Conservation (phyloP, 2,113 vertebrate species). For the Pelmatolapia mariae region DNA sequence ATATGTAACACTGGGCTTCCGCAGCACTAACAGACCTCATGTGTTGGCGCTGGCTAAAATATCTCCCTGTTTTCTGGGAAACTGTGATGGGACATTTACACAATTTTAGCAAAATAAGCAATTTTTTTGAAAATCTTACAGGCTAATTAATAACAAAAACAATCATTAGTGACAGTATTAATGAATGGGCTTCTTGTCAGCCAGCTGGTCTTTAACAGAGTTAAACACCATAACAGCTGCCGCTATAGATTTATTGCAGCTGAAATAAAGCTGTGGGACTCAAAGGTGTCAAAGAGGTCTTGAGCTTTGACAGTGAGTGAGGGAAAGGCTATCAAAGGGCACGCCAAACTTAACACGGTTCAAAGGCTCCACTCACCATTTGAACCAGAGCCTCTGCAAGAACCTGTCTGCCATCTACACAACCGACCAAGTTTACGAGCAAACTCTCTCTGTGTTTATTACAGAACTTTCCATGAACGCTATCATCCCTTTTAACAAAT, state of each 20-base stretch:
- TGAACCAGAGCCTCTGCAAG: neutral
- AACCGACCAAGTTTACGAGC: neutral
- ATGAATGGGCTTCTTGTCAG: neutral
- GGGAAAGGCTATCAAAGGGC: neutral
- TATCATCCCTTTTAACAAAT: neutral
- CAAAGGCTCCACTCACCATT: neutral
- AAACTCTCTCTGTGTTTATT: neutral
- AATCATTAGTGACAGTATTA: neutral
- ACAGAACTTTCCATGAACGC: neutral
- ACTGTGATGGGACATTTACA: neutral
- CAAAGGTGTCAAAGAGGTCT: conserved; percentile 12
- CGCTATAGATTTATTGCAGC: neutral
- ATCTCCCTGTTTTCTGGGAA: neutral
- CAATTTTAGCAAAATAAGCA: neutral
- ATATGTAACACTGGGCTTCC: neutral
- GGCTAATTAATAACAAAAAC: neutral
- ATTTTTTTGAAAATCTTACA: neutral
- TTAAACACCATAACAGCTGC: neutral
- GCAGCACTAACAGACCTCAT: neutral
- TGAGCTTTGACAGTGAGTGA: conserved; percentile 5
- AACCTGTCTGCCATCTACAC: neutral
- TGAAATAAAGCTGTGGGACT: neutral
- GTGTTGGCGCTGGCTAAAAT: neutral
- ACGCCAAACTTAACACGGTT: conserved; percentile 9
- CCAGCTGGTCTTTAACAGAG: neutral